phyloP scores from a whole-genome alignment of 2,797 vertebrate species.

The Aldrovandia affinis region DNA sequence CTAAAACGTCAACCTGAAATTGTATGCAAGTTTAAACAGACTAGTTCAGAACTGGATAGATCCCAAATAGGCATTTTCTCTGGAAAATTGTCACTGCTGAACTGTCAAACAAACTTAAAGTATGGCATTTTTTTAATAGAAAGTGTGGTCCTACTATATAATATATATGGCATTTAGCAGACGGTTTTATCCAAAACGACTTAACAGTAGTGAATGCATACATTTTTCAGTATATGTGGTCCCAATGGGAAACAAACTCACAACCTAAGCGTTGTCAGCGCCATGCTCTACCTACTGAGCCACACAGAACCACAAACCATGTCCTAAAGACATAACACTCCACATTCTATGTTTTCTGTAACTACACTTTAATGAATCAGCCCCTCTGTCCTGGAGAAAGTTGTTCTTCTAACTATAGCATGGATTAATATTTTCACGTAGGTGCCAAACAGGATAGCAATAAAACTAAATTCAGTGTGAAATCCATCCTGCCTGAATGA shows the following conservation, averaged over 20 bases:
- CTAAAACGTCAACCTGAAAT: neutral
- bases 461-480: constrained; percentile 31
- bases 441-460: constrained; percentile 25
- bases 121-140: neutral
- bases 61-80: neutral
- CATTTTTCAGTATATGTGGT: too few species aligned
- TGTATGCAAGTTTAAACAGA: neutral
- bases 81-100: neutral
- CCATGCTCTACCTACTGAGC: too few species aligned
- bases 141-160: too few species aligned
- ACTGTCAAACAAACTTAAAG: neutral
- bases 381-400: constrained; percentile 11
- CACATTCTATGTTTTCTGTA: neutral
- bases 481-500: constrained; percentile 14
- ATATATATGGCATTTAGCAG: too few species aligned
- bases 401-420: constrained; percentile 3
- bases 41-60: neutral
- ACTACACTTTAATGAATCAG: neutral
- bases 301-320: too few species aligned
- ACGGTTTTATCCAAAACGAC: too few species aligned
- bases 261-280: too few species aligned
- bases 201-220: too few species aligned
- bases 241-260: too few species aligned
- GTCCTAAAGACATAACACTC: neutral
- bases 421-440: neutral